Percentiles rank a stretch among this genome's conserved stretches.
These are phyloP conservation scores for Drosophila nebulosa DNA, from an alignment of 1,140 invertebrate genomes.

Conservation along the genomic window DNA sequence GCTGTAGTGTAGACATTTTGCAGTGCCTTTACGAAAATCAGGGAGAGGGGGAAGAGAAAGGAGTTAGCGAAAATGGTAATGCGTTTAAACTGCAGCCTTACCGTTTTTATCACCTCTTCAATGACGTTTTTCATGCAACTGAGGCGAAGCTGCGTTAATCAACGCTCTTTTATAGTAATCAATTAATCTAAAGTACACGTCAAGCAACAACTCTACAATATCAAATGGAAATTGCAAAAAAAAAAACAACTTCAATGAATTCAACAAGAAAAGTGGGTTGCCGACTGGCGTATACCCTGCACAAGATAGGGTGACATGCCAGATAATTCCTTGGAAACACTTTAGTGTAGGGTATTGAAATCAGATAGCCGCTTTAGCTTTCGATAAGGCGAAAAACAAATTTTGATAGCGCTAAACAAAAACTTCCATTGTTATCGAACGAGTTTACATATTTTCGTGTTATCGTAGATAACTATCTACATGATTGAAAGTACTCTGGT, in stretches of 20 bases:
- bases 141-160: not conserved
- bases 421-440: no score
- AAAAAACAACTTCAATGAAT: not conserved
- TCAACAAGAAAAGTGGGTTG: no score
- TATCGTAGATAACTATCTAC: not conserved
- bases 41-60: not conserved
- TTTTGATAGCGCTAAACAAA: no score
- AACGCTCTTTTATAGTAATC: not conserved
- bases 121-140: not conserved
- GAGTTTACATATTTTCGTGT: not conserved
- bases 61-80: not conserved
- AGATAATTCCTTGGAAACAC: no score
- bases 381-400: no score
- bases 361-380: no score
- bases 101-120: not conserved
- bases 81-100: not conserved
- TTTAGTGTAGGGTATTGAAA: no score
- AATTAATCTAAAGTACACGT: not conserved
- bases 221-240: no score
- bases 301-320: no score
- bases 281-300: no score
- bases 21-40: not conserved
- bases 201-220: not conserved
- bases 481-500: not conserved
- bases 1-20: slow-evolving; percentile 51